Evolutionary conservation across 2,888 invertebrate species (phyloP), one percentile per base, ranked within the genome.

Genomic region (Hirtodrosophila trivittata): DNA sequence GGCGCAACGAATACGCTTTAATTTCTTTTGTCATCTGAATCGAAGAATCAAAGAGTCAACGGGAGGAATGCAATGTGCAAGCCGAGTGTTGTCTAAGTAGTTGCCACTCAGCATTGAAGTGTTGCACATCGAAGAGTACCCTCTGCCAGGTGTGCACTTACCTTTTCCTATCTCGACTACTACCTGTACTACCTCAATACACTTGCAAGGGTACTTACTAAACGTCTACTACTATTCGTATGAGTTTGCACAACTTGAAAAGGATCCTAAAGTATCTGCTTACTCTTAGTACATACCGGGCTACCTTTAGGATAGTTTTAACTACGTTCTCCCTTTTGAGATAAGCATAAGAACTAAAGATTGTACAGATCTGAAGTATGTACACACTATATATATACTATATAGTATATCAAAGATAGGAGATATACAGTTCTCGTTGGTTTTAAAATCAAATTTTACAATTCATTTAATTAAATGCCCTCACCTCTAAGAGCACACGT

Each of bases 1-100:
- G 66, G 77, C 75, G 80, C 46, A 80, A 26, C 84, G 75, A 80
- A 81, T 80, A 68, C 60, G 66, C 64, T 75, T 86, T 86, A 67
- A 83, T 83, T 76, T 69, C 55, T 59, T 58, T 86, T 86, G 77
- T 83, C 65, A 68, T 62, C 35, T 52, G 46, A 62, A 58, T 82
- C 72, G 47, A 85, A 85, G 47, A 85, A 85, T 68, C 54, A 77
- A 82, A 42, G 82, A 85, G 72, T 78, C 75, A 59, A 64, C 57
- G 46, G 60, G 52, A 47, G 52, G 59, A 60, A 30, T 46, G 49
- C 52, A 18, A n/a, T 41, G 9, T 26, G 25, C 28, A 4, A n/a
- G 9, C 16, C 51, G 60, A 65, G 65, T 60, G 63, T 50, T 35
- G 59, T 46, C 66, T 64, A 73, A 78, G 77, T 83, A 76, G 77